A percentile compares a stretch with the other conserved stretches of the same genome.
Evolutionary conservation across 1,140 invertebrate genomes (phyloP).

Genomic region (Ostrea denselamellosa): DNA sequence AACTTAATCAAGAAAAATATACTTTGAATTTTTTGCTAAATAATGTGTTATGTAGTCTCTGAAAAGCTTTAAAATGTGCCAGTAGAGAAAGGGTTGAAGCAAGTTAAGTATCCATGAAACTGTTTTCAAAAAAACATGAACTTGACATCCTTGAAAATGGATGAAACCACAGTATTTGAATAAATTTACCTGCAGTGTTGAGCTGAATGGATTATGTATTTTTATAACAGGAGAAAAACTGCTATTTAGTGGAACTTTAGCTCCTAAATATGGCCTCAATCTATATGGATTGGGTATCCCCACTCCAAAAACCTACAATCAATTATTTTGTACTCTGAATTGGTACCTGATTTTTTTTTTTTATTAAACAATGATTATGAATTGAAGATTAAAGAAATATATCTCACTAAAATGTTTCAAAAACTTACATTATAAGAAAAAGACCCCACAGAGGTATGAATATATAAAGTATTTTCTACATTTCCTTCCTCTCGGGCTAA

Average conservation of each 20-base stretch:
- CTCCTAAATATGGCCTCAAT: constrained; percentile 91
- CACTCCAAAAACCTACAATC: constrained; percentile 86
- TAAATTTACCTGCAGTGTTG: constrained; percentile 88
- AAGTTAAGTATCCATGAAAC: too few species aligned
- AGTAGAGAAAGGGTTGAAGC: too few species aligned
- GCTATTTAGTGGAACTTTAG: constrained; percentile 94
- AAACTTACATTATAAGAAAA: constrained; percentile 87
- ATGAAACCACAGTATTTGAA: not conserved
- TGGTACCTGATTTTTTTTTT: too few species aligned
- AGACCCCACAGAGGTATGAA: constrained; percentile 94
- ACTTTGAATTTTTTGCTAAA: too few species aligned
- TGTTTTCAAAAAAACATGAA: too few species aligned
- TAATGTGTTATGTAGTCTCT: too few species aligned
- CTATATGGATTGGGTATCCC: constrained; percentile 93
- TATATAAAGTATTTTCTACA: constrained; percentile 92
- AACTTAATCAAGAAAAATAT: too few species aligned
- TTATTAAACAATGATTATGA: too few species aligned
- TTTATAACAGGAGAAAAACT: constrained; percentile 93
- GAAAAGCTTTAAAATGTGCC: too few species aligned
- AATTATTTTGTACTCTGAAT: too few species aligned
- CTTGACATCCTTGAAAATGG: too few species aligned
- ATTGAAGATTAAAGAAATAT: too few species aligned
- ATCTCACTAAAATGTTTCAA: not conserved
- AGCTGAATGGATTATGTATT: constrained; percentile 95
- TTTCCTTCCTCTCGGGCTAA: constrained; percentile 93